These are phyloP conservation scores for Leptopilina clavipes DNA, from an alignment of 1,140 invertebrate species.

Conservation along the genomic window DNA sequence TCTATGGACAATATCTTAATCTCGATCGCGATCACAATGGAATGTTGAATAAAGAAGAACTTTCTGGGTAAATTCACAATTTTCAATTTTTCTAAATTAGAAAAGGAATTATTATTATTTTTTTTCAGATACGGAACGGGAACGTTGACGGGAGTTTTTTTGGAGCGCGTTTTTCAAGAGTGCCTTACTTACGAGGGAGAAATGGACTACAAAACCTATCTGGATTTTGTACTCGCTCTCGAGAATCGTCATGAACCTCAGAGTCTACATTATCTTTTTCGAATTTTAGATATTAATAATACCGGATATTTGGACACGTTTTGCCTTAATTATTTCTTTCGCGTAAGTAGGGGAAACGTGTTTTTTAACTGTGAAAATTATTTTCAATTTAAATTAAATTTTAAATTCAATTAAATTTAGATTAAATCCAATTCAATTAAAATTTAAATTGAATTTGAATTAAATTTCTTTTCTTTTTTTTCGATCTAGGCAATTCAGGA, in stretches of 20 bases:
- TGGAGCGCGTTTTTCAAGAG: constrained; percentile 96
- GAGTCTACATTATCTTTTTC: constrained; percentile 92
- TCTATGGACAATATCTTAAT: constrained; percentile 95
- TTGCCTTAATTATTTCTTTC: constrained; percentile 94
- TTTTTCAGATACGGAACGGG: constrained; percentile 88
- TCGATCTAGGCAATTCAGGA: constrained; percentile 90
- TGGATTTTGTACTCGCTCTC: constrained; percentile 95
- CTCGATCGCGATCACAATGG: constrained; percentile 96
- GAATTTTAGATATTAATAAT: constrained; percentile 93
- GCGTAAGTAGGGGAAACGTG: no score
- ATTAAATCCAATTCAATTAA: no score
- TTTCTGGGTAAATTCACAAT: no score
- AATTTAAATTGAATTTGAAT: no score
- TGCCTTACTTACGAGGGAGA: constrained; percentile 96
- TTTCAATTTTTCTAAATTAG: no score
- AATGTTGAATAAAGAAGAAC: constrained; percentile 92
- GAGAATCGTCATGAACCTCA: constrained; percentile 95
- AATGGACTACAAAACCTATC: constrained; percentile 98
- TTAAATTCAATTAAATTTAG: no score
- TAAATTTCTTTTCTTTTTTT: no score
- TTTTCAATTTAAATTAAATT: no score
- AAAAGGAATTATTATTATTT: no score
- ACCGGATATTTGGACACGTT: constrained; percentile 93
- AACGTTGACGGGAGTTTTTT: constrained; percentile 92
- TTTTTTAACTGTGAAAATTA: no score